Base-by-base conservation (phyloP, 92 coral and sea anemone species). In the Metridium senile region DNA sequence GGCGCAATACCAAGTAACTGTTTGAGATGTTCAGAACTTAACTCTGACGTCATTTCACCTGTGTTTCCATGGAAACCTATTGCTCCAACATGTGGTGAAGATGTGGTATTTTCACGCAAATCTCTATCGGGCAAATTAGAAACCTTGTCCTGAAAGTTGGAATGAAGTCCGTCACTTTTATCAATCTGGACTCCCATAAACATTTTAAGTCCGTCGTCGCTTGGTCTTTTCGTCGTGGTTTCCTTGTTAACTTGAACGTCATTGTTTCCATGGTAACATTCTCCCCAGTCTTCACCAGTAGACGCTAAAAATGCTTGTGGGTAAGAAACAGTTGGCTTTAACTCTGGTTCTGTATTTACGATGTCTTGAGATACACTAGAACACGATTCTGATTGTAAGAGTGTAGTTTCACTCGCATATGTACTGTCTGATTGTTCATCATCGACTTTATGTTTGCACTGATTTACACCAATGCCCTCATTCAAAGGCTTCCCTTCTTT, bases 211-310 rank as follows among this genome's bases (percentile, higher is more conserved):
- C 45, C 69, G 27, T 63, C 69, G 17, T n/a, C 69, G 28, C 69
- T 63, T 28, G 0, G 43, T 21, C 45, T 63, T 63, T n/a, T 4
- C 39, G 39, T 63, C 22, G 11, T 63, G n/a, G 69, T 63, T 30
- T 28, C 43, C 45, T 20, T 30, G 31, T 8, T 30, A 21, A 31
- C 69, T 28, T 0, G 26, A 39, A 30, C 69, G 69, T 63, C 69
- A 63, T 31, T 13, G 45, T 63, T 63, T 28, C 45, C 69, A 16
- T 63, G 69, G 69, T 63, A 23, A 63, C 69, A 63, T 63, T 63
- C 65, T 8, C 28, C 13, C 31, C 2, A 59, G 27, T 22, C 31
- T 2, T 63, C 4, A 29, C 43, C 39, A 28, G 13, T 21, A 39
- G 39, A 39, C 6, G 49, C 13, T 6, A 13, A 13, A 6, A 39